Percentiles rank a stretch among this genome's conserved stretches.
Conservation (phyloP, 2,797 vertebrate genomes). For the Sebastes glaucus region DNA sequence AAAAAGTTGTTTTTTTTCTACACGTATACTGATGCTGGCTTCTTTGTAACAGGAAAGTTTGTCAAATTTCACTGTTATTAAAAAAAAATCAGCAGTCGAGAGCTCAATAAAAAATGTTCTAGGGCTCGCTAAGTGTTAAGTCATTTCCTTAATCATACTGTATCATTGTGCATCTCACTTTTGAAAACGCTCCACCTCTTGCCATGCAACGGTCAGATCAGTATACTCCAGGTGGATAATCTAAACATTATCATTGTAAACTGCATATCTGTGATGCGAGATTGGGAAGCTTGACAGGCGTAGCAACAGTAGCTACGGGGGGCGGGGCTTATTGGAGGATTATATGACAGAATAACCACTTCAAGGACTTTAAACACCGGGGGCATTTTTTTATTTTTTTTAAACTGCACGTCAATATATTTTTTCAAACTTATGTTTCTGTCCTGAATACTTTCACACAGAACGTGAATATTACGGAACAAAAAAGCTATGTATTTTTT, state of each 20-base stretch:
- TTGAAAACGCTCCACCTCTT: background rate
- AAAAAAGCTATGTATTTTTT: too few relatives aligned
- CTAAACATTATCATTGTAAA: background rate
- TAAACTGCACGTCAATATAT: fast-evolving
- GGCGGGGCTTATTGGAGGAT: background rate
- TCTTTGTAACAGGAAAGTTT: background rate
- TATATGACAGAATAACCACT: background rate
- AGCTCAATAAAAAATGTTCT: background rate
- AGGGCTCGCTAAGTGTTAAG: background rate
- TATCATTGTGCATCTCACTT: background rate
- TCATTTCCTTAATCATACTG: background rate
- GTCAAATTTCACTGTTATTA: background rate
- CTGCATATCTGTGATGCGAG: too few relatives aligned
- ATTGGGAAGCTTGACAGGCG: too few relatives aligned
- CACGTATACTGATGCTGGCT: fast-evolving
- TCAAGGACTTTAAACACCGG: too few relatives aligned
- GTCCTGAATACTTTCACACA: too few relatives aligned
- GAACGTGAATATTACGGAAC: too few relatives aligned
- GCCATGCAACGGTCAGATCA: too few relatives aligned
- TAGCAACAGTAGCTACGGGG: background rate
- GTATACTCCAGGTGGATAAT: background rate
- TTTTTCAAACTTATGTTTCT: too few relatives aligned
- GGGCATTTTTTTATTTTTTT: too few relatives aligned
- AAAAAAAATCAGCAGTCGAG: background rate
- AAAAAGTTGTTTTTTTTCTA: background rate